Conservation (phyloP, 2,888 invertebrate species). For the Margaritifera margaritifera region DNA sequence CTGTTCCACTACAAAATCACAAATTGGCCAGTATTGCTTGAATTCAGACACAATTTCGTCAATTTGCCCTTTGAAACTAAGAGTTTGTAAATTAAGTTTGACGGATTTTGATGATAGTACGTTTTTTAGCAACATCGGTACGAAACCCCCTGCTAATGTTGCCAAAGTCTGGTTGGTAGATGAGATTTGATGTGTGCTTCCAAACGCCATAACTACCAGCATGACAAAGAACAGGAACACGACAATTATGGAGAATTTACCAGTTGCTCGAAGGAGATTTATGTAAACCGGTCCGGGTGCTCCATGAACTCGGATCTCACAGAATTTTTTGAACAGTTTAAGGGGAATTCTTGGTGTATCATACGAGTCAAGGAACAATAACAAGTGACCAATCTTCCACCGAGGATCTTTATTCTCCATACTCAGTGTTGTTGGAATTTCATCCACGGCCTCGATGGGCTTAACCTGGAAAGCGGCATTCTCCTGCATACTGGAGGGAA, state of each 20-base stretch:
- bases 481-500: conserved; percentile 62
- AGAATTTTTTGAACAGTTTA: conserved; percentile 63
- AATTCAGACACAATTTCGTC: conserved; percentile 66
- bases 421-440: conserved; percentile 53
- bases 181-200: conserved; percentile 64
- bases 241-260: conserved; percentile 66
- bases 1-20: conserved; percentile 60
- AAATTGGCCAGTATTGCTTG: conserved; percentile 67
- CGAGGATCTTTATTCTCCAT: conserved; percentile 57
- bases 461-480: conserved; percentile 67
- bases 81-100: conserved; percentile 67
- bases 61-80: conserved; percentile 68
- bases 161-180: conserved; percentile 69
- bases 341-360: conserved; percentile 69
- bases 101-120: conserved; percentile 66
- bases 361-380: conserved; percentile 67
- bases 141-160: conserved; percentile 66
- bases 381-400: conserved; percentile 67
- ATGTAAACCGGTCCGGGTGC: conserved; percentile 69
- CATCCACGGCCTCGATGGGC: conserved; percentile 58
- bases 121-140: conserved; percentile 68
- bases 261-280: conserved; percentile 64
- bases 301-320: conserved; percentile 65
- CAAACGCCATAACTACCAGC: conserved; percentile 69
- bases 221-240: conserved; percentile 68